These are phyloP conservation scores for Rhabdornis inornatus DNA, from an alignment of 2,113 vertebrate genomes.

Conservation along the genomic window DNA sequence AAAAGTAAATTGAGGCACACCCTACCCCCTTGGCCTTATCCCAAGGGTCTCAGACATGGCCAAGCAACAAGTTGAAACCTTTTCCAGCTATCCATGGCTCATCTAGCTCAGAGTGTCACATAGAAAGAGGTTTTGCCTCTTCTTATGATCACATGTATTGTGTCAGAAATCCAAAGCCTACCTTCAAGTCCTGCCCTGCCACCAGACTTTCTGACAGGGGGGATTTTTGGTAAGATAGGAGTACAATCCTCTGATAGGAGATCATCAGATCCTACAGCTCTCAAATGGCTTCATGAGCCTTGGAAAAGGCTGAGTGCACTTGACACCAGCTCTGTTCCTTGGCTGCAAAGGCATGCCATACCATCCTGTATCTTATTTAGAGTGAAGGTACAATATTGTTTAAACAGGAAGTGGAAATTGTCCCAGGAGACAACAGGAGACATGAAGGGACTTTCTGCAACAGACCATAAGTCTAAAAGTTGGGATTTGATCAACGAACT, in stretches of 20 bases:
- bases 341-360: background rate
- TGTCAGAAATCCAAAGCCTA: background rate
- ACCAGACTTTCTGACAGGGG: background rate
- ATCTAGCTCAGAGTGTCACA: background rate
- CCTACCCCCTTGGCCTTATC: background rate
- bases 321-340: background rate
- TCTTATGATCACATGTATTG: fast-evolving
- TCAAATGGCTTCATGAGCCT: background rate
- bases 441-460: background rate
- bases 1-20: background rate
- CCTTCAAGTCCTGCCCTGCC: background rate
- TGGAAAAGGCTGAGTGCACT: background rate
- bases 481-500: background rate
- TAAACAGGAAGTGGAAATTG: background rate
- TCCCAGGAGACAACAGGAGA: background rate
- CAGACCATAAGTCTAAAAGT: background rate
- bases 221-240: background rate
- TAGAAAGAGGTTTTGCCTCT: background rate
- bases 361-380: background rate
- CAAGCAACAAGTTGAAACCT: background rate
- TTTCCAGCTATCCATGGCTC: background rate
- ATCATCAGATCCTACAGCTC: background rate
- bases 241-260: background rate
- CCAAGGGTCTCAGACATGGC: background rate
- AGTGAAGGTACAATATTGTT: background rate